A percentile compares a stretch with the other conserved stretches of the same genome.
Conservation (phyloP, 2,113 vertebrate species). For the Microcebus jonahi region DNA sequence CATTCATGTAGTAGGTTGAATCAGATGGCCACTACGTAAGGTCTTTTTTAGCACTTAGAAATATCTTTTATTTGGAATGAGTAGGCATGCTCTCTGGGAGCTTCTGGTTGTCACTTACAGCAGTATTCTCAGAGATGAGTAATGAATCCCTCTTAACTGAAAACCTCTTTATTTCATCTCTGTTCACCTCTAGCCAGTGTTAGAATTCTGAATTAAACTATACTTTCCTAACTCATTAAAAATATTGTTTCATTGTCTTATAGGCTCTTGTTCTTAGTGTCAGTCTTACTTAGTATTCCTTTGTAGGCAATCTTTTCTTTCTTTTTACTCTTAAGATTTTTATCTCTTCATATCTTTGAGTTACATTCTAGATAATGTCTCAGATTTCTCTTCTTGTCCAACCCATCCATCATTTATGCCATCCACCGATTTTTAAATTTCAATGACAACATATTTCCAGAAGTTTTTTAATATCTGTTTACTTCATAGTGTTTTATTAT, state of each 20-base stretch:
- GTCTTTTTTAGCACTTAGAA: not conserved
- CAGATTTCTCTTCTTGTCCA: not conserved
- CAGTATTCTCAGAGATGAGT: not conserved
- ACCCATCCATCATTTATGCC: constrained; percentile 1
- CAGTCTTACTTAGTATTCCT: not conserved
- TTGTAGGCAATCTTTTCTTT: not conserved
- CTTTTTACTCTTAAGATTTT: constrained; percentile 18
- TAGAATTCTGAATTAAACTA: constrained; percentile 13
- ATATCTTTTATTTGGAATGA: not conserved
- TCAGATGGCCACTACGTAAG: not conserved
- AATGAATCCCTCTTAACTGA: not conserved
- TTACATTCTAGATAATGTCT: not conserved
- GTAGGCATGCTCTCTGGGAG: not conserved
- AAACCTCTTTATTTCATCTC: not conserved
- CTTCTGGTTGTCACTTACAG: not conserved
- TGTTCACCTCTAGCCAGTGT: not conserved
- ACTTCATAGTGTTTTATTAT: not conserved
- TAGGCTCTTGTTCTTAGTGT: not conserved
- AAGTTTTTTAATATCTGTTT: not conserved
- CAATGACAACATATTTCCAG: constrained; percentile 5
- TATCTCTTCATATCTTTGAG: not conserved
- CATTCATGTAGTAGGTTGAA: not conserved
- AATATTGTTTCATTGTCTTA: not conserved
- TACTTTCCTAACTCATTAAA: not conserved
- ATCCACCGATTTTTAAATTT: constrained; percentile 27